Evolutionary conservation across 2,113 vertebrate species (phyloP), one percentile per base, ranked within the genome.

Genomic region (Probosciger aterrimus): DNA sequence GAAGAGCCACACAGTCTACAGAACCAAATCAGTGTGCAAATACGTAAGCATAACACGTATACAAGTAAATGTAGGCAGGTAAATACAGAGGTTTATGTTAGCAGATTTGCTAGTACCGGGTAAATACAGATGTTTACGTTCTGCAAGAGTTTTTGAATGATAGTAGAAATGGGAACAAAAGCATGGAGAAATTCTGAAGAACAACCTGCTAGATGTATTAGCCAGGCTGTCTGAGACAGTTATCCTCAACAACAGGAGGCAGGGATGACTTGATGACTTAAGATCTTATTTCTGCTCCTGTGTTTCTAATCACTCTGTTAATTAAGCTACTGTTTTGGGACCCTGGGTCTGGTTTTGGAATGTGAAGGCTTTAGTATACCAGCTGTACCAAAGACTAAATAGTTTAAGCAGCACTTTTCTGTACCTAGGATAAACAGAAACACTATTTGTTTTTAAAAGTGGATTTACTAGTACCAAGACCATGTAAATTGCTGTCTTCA

Each of bases 221-320:
- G 2, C 11, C 20, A 81, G 33, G 19, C 15, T 67, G 11, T 55
- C 52, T 49, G 53, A 53, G 18, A 4, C 0, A 0, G 7, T 65
- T 89, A 49, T 19, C 6, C 17, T 65, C 31, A 64, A 64, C 8
- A 49, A 28, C 22, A 53, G 12, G 6, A 70, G 17, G 14, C 9
- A 65, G 24, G 8, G 12, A 4, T 75, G n/a, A 64, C 39, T 60
- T 33, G 14, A 20, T 44, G 17, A 64, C 10, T 68, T 57, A n/a
- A 68, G 12, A 47, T 11, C 20, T 65, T 41, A 49, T 27, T 82
- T 82, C 62, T 59, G 1, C 49, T 83, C 46, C 55, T 57, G 6
- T 39, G 11, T 60, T 67, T 73, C 35, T 68, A 67, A 47, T 41
- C 8, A 22, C 18, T 57, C 17, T 62, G 18, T 20, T 27, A 63